Percentiles rank a stretch among this genome's conserved stretches.
These are phyloP conservation scores for Escarpia spicata DNA, from an alignment of 2,888 invertebrate genomes.

Conservation along the genomic window DNA sequence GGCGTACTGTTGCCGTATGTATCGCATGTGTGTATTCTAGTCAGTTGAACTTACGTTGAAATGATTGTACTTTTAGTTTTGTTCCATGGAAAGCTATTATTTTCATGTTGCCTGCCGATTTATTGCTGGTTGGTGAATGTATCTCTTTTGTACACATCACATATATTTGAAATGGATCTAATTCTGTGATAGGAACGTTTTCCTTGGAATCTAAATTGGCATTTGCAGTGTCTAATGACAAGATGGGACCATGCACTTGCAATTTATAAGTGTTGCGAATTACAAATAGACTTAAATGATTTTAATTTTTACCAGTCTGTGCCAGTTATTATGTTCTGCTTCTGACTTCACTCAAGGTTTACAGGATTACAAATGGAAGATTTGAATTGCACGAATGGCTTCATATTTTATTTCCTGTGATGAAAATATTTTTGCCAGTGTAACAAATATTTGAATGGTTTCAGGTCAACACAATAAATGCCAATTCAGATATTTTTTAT, in stretches of 20 bases:
- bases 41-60: background rate
- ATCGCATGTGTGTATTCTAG: background rate
- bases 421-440: too few species aligned
- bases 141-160: background rate
- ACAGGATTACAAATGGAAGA: background rate
- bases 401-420: background rate
- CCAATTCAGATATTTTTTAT: too few species aligned
- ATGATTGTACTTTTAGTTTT: slow-evolving; percentile 10
- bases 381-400: background rate
- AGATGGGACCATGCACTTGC: background rate
- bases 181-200: background rate
- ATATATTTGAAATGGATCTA: background rate
- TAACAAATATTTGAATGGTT: too few species aligned
- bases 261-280: background rate
- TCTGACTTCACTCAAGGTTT: background rate
- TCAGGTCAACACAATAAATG: too few species aligned
- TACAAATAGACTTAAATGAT: background rate
- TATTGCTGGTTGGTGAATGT: background rate
- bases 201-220: background rate
- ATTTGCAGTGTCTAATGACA: background rate
- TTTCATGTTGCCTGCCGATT: background rate
- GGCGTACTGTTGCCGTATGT: background rate
- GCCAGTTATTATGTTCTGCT: background rate
- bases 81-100: background rate
- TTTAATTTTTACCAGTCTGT: background rate